Evolutionary conservation across 1,140 invertebrate genomes (phyloP).

Genomic region (Samia ricini): DNA sequence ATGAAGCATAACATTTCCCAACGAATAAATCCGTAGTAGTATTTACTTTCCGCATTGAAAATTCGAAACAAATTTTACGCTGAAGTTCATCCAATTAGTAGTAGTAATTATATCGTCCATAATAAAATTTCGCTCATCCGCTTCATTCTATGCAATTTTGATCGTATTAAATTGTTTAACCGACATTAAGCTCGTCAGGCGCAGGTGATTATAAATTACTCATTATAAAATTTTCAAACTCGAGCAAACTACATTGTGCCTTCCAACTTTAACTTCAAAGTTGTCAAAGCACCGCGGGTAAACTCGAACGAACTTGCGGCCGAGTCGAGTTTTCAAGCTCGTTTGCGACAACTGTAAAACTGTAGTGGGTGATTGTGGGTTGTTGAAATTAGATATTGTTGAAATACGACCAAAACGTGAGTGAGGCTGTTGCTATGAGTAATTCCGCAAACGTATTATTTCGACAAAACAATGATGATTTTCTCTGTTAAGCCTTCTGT

Average conservation of each 20-base stretch:
- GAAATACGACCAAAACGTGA: conserved; percentile 20
- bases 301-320: conserved; percentile 22
- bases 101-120: background rate
- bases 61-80: background rate
- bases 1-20: background rate
- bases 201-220: background rate
- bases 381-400: conserved; percentile 26
- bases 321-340: conserved; percentile 29
- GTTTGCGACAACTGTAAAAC: conserved; percentile 33
- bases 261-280: conserved; percentile 16
- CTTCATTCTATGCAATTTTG: background rate
- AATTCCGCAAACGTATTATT: background rate
- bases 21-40: background rate
- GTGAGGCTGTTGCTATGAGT: conserved; percentile 10
- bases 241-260: background rate
- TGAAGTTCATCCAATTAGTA: background rate
- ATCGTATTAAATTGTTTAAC: conserved; percentile 2
- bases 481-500: background rate
- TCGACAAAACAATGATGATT: background rate
- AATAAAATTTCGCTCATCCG: background rate
- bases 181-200: background rate
- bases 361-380: conserved; percentile 18
- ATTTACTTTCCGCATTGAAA: background rate
- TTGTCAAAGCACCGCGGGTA: conserved; percentile 12
- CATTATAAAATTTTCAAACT: background rate